Percentiles rank a stretch among this genome's conserved stretches.
Evolutionary conservation across 2,888 invertebrate genomes (phyloP).

Genomic region (Caenorhabditis sp.): DNA sequence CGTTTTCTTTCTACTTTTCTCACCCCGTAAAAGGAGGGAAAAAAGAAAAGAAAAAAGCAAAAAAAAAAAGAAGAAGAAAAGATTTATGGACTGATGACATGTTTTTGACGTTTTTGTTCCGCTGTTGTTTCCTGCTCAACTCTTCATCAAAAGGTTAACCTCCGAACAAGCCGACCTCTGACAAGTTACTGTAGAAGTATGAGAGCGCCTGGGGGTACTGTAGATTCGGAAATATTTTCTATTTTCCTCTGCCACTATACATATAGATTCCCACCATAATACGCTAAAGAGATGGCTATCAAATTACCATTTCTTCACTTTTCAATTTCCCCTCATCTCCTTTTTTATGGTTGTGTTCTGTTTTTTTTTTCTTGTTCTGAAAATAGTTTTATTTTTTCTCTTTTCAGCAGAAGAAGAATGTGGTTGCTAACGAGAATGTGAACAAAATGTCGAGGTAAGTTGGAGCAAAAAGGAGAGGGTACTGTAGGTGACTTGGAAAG

Average conservation of each 20-base stretch:
- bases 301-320: neutral
- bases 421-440: neutral
- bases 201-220: too few species aligned
- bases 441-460: neutral
- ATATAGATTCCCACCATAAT: neutral
- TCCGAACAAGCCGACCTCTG: too few species aligned
- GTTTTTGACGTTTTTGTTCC: neutral
- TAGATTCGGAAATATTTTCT: too few species aligned
- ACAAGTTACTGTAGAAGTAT: too few species aligned
- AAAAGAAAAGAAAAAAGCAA: constrained; percentile 1
- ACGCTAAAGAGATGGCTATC: neutral
- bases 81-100: neutral
- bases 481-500: neutral
- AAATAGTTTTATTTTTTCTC: neutral
- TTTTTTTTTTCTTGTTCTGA: neutral
- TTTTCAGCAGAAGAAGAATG: neutral
- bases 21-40: constrained; percentile 2
- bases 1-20: neutral
- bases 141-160: too few species aligned
- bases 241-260: too few species aligned
- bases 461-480: neutral
- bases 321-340: neutral
- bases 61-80: constrained; percentile 5
- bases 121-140: neutral
- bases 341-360: too few species aligned